Evolutionary conservation across 2,113 vertebrate species (phyloP).

Genomic region (Proterorhinus semilunaris): DNA sequence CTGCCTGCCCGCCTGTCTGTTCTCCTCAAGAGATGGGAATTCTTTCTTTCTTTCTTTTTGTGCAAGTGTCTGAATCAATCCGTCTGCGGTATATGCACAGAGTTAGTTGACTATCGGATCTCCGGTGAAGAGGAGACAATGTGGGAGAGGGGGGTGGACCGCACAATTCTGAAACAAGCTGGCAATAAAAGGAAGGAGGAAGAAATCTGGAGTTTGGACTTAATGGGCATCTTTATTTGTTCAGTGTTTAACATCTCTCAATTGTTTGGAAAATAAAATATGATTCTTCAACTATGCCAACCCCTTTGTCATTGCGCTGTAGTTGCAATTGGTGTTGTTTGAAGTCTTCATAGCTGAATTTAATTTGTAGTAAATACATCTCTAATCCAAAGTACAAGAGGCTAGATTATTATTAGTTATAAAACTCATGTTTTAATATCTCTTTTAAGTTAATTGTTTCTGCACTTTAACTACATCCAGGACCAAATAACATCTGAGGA

Average conservation of each 20-base stretch:
- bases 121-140: conserved; percentile 45
- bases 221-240: conserved; percentile 68
- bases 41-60: neutral
- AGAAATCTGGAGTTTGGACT: conserved; percentile 65
- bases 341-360: too few species aligned
- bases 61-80: conserved; percentile 25
- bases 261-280: conserved; percentile 79
- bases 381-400: too few species aligned
- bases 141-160: conserved; percentile 44
- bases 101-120: conserved; percentile 42
- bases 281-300: conserved; percentile 56
- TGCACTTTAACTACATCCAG: too few species aligned
- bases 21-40: conserved; percentile 23
- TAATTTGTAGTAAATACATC: too few species aligned
- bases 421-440: too few species aligned
- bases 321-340: neutral
- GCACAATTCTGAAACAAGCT: conserved; percentile 64
- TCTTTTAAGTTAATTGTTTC: too few species aligned
- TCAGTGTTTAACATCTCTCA: conserved; percentile 78
- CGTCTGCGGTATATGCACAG: conserved; percentile 67
- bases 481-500: too few species aligned
- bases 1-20: conserved; percentile 18
- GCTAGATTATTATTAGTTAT: too few species aligned
- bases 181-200: conserved; percentile 75
- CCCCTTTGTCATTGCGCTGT: neutral